Percentiles rank a stretch among this genome's conserved stretches.
phyloP scores from a whole-genome alignment of 2,888 invertebrate genomes.

The Ochlodes sylvanus region DNA sequence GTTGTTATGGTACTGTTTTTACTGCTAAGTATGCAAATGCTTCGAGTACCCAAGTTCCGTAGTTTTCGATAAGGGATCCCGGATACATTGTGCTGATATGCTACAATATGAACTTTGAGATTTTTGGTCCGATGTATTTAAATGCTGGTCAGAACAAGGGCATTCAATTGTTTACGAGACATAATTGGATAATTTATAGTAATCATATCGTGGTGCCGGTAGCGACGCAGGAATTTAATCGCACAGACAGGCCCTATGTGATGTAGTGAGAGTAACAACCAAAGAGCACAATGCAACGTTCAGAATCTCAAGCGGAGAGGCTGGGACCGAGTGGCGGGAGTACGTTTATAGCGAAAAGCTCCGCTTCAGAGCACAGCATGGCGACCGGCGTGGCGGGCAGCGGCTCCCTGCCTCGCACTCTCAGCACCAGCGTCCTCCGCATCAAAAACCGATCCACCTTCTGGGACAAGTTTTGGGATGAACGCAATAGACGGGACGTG shows the following conservation, averaged over 20 bases:
- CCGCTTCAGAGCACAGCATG: constrained; percentile 81
- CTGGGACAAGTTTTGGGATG: constrained; percentile 94
- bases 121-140: constrained; percentile 2
- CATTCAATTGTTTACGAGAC: constrained; percentile 45
- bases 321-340: constrained; percentile 69
- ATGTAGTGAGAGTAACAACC: constrained; percentile 54
- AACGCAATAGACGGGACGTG: constrained; percentile 88
- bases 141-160: constrained; percentile 43
- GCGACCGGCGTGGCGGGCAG: constrained; percentile 79
- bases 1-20: constrained; percentile 49
- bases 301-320: constrained; percentile 85
- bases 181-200: constrained; percentile 24
- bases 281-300: constrained; percentile 72
- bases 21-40: constrained; percentile 35
- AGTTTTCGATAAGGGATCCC: constrained; percentile 62
- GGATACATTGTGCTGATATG: constrained; percentile 48
- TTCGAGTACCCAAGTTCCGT: constrained; percentile 57
- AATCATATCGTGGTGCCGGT: constrained; percentile 15
- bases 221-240: constrained; percentile 27
- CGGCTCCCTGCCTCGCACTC: constrained; percentile 87
- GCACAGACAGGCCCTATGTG: constrained; percentile 43
- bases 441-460: constrained; percentile 92
- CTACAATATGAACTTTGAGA: constrained; percentile 21
- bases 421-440: constrained; percentile 92
- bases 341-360: constrained; percentile 75